These are phyloP conservation scores for Chlamydotis undulata DNA, from an alignment of 2,113 vertebrate species.

Conservation along the genomic window DNA sequence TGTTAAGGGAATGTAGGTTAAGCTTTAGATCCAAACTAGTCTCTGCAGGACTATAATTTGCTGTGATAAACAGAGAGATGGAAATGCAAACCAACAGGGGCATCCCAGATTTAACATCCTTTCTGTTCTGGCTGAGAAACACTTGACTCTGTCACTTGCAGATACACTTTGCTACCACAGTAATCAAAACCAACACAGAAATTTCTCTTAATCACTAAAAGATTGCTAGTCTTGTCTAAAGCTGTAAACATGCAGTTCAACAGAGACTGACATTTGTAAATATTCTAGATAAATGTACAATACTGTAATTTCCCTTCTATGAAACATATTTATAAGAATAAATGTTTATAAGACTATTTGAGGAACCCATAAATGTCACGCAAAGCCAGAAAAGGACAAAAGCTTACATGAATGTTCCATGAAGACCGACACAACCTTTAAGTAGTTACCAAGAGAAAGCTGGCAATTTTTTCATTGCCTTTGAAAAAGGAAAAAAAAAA, in stretches of 20 bases:
- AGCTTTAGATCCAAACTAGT: constrained; percentile 48
- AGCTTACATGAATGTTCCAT: background rate
- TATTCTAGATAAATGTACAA: background rate
- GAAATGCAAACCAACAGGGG: constrained; percentile 41
- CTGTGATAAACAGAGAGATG: constrained; percentile 48
- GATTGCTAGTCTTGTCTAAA: background rate
- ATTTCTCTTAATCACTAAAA: constrained; percentile 3
- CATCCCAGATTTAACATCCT: constrained; percentile 40
- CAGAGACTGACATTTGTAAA: background rate
- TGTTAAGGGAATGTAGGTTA: constrained; percentile 46
- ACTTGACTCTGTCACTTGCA: background rate
- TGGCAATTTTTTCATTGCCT: background rate
- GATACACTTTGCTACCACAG: background rate
- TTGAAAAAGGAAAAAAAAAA: background rate
- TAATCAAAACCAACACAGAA: constrained; percentile 37
- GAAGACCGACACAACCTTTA: background rate
- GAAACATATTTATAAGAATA: background rate
- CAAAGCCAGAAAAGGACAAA: background rate
- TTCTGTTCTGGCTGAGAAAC: constrained; percentile 47
- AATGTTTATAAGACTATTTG: background rate
- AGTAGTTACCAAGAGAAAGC: background rate
- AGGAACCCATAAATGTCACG: background rate
- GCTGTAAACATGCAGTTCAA: background rate
- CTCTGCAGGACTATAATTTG: constrained; percentile 47
- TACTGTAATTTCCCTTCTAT: background rate